Conservation (phyloP, 2,797 vertebrate genomes). For the Poecile montanus region DNA sequence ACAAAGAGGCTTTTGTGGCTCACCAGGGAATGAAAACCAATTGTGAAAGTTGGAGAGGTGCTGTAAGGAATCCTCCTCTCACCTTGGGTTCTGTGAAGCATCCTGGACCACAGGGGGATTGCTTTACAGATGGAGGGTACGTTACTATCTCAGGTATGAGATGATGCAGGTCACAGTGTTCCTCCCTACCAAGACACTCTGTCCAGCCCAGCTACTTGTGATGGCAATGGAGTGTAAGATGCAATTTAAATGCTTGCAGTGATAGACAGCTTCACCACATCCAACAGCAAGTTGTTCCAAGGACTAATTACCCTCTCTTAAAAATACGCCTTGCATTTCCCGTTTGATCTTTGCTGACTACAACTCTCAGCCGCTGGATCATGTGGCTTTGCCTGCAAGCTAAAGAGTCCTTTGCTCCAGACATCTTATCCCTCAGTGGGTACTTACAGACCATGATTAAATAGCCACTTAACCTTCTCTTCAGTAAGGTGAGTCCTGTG, state of each 20-base stretch:
- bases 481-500: slow-evolving; percentile 28
- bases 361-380: neutral
- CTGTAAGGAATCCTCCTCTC: neutral
- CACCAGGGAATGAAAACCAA: neutral
- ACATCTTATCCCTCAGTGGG: slow-evolving; percentile 55
- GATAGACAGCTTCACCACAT: neutral
- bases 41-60: neutral
- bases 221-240: neutral
- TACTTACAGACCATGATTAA: slow-evolving; percentile 63
- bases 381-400: neutral
- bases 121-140: neutral
- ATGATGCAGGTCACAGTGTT: accelerated
- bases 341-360: slow-evolving; percentile 28
- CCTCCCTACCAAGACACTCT: neutral
- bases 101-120: neutral
- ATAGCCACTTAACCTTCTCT: slow-evolving; percentile 66
- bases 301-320: slow-evolving; percentile 24
- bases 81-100: accelerated
- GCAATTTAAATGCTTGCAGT: neutral
- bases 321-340: neutral
- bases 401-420: slow-evolving; percentile 22
- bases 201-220: neutral
- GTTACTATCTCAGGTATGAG: accelerated
- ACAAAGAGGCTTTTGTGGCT: neutral
- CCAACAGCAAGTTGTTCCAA: neutral